phyloP scores from a whole-genome alignment of 2,888 invertebrate genomes.

The Xestobium rufovillosum region DNA sequence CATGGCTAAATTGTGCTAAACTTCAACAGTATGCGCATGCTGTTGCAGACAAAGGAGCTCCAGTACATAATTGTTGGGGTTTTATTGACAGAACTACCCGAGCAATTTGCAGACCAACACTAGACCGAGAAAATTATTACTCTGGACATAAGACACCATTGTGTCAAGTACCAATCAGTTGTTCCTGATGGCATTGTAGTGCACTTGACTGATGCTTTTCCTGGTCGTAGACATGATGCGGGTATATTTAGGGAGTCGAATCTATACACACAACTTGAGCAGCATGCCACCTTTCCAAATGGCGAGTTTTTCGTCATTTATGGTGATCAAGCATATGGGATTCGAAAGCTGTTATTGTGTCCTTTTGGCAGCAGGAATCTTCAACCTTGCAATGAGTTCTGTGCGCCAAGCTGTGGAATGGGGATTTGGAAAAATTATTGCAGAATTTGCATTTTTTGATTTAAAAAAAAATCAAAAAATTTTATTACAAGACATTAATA shows the following conservation, averaged over 20 bases:
- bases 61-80: conserved; percentile 20
- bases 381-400: conserved; percentile 18
- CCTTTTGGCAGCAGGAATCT: too few species aligned
- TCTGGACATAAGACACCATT: conserved; percentile 23
- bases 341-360: conserved; percentile 18
- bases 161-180: conserved; percentile 23
- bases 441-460: conserved; percentile 21
- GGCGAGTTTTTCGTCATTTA: conserved; percentile 18
- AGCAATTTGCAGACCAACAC: conserved; percentile 19
- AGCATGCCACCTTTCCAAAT: conserved; percentile 13
- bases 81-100: conserved; percentile 22
- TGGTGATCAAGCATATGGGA: conserved; percentile 22
- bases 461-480: conserved; percentile 23
- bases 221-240: conserved; percentile 23
- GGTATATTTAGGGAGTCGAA: conserved; percentile 22
- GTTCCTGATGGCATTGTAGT: conserved; percentile 23
- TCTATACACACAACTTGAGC: conserved; percentile 18
- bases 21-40: too few species aligned
- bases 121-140: conserved; percentile 21
- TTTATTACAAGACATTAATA: conserved; percentile 15
- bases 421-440: conserved; percentile 20
- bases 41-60: conserved; percentile 14
- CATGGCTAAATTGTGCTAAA: too few species aligned
- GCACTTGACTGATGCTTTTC: conserved; percentile 18
- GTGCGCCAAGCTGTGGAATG: conserved; percentile 20